Base-by-base conservation (phyloP, 2,113 vertebrate genomes). In the Trachemys scripta region DNA sequence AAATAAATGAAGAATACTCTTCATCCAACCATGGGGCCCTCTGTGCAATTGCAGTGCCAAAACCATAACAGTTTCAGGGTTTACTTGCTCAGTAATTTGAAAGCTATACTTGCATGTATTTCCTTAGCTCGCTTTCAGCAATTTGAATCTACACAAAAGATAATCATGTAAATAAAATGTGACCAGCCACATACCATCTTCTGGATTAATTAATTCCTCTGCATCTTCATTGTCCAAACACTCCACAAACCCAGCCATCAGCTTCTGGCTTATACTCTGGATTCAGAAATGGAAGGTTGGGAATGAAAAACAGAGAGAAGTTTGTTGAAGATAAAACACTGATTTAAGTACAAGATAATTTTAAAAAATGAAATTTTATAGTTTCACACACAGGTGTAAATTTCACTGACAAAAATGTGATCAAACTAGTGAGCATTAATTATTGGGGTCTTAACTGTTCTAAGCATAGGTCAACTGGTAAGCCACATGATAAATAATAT, bases 201-300 rank as follows among this genome's bases (percentile, higher is more conserved):
- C 98, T 17, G 98, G 98, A 94, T 99, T 99, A 38, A 98, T 93
- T 97, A 98, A 98, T 95, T 99, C 99, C 96, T 99, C 99, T 65
- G 99, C 98, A 80, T 99, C 99, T 95, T 99, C 99, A 84, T 98
- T 99, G 95, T 99, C 99, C 97, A 99, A 98, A 98, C 99, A 99
- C 93, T 99, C 99, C 92, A 99, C 99, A 96, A 99, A 99, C 16
- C 99, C 99, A 87, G 99, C 99, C 99, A 99, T 99, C 84, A 99
- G 98, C 96, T 99, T 99, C 86, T 99, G 98, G 95, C 99, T 99
- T 91, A 99, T 96, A 96, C 95, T 97, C 99, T 99, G 91, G 69
- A 88, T 82, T 88, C 51, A 95, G 25, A 45, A 96, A 82, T 8
- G 1, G 87, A 97, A 94, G 27, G 49, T 92, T n/a, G 25, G 54